Evolutionary conservation across 2,113 vertebrate species (phyloP).

Genomic region (Alligator mississippiensis): DNA sequence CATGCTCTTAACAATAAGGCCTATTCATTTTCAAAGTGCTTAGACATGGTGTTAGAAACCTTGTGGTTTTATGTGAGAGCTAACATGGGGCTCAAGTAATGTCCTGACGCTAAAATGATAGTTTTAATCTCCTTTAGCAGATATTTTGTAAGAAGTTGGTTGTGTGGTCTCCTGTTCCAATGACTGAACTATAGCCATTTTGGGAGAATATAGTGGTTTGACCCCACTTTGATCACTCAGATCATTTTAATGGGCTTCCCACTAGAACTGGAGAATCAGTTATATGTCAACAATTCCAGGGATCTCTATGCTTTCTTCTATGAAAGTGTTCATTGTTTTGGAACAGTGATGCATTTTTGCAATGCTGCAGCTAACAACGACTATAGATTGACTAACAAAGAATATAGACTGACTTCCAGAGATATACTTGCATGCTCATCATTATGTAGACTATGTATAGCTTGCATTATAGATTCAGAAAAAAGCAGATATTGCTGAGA

Average conservation of each 20-base stretch:
- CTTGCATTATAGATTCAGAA: background rate
- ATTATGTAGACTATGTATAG: background rate
- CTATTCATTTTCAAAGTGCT: constrained; percentile 31
- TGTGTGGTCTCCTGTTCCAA: background rate
- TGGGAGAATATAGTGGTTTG: background rate
- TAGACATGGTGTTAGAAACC: background rate
- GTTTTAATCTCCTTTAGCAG: background rate
- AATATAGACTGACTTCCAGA: background rate
- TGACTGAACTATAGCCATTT: background rate
- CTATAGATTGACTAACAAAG: background rate
- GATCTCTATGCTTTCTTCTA: background rate
- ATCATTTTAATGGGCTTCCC: background rate
- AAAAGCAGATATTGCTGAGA: background rate
- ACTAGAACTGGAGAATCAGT: background rate
- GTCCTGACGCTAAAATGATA: background rate
- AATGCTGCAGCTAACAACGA: background rate
- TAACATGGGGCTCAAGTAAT: background rate
- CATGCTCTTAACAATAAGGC: constrained; percentile 24
- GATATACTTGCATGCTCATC: background rate
- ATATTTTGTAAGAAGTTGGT: background rate
- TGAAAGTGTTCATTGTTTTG: background rate
- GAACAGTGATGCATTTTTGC: rapidly evolving
- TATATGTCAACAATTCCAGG: background rate
- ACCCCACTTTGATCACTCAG: background rate
- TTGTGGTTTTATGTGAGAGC: constrained; percentile 33